phyloP scores from a whole-genome alignment of 2,888 invertebrate genomes.

The Hirtodrosophila alboralis region DNA sequence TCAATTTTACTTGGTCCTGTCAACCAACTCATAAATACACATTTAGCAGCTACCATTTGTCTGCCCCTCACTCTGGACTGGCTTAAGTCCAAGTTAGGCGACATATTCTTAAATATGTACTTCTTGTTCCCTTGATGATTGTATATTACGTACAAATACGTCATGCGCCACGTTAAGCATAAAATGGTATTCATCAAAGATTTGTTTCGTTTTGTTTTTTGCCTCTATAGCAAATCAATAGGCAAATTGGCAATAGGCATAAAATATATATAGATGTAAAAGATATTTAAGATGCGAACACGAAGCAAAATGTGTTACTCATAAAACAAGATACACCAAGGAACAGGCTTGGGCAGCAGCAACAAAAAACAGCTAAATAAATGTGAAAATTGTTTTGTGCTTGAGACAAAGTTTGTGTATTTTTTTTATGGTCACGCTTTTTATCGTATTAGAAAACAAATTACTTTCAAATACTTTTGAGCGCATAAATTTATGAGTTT shows the following conservation, averaged over 20 bases:
- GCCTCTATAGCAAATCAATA: slow-evolving; percentile 63
- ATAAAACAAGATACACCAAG: slow-evolving; percentile 54
- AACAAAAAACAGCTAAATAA: slow-evolving; percentile 25
- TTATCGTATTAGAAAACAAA: slow-evolving; percentile 57
- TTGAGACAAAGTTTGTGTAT: slow-evolving; percentile 43
- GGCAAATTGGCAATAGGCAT: slow-evolving; percentile 65
- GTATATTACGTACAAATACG: slow-evolving; percentile 22
- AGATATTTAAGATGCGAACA: slow-evolving; percentile 25
- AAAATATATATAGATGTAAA: slow-evolving; percentile 33
- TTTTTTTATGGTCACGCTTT: slow-evolving; percentile 43
- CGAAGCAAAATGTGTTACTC: slow-evolving; percentile 38
- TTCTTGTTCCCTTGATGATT: slow-evolving; percentile 21
- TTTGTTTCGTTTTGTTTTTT: slow-evolving; percentile 31
- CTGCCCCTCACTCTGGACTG: not conserved
- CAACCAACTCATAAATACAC: slow-evolving; percentile 31
- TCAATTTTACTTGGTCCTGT: slow-evolving; percentile 31
- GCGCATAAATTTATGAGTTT: slow-evolving; percentile 54
- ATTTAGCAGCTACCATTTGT: slow-evolving; percentile 29
- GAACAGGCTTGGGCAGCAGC: slow-evolving; percentile 12
- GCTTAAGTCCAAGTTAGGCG: not conserved
- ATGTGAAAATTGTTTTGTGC: slow-evolving; percentile 56
- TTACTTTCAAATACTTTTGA: slow-evolving; percentile 64
- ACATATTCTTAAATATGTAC: slow-evolving; percentile 23
- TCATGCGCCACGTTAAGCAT: slow-evolving; percentile 39
- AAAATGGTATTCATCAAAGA: slow-evolving; percentile 61